Base-by-base conservation (phyloP, 1,140 invertebrate species). In the Mesaphorura yosii region DNA sequence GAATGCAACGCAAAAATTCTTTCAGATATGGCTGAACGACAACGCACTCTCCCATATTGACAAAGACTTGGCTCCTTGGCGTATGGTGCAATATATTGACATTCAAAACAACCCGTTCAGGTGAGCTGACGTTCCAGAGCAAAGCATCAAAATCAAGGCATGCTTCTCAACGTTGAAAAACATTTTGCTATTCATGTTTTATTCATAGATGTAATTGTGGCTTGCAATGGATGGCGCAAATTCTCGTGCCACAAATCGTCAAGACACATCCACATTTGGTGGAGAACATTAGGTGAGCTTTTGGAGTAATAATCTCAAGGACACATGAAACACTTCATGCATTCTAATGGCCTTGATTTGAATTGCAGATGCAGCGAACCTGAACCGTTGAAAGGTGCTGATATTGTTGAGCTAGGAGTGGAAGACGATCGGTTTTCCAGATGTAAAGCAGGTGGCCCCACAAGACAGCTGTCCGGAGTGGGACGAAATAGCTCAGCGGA, bases 31-130 rank as follows among this genome's bases (percentile, higher is more conserved):
- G 17, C 31, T 63, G 10, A 59, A 57, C 53, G 61, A 63, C 47
- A 63, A 63, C 22, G 61, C 46, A 10, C 23, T 63, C 2, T 48
- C 48, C 1, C 50, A 53, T 20, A 45, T 63, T 25, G 55, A 59
- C 34, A 31, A 58, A 34, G 42, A 25, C 15, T 29, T 63, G 19
- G 54, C 54, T 7, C 14, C 37, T 12, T 63, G 61, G 61, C 34
- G 50, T 22, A 23, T 41, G 4, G 48, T 59, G 1, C 41, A 57
- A n/a, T 29, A 31, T 14, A 31, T 63, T 23, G 47, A 58, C 27
- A 53, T 63, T 45, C 55, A 55, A 46, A 59, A 58, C 31, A 63
- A 63, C 53, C 61, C 61, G 14, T 63, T 59, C 50, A 53, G n/a
- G 59, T 57, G 52, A 39, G 46, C 40, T 22, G 14, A 25, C n/a